These are phyloP conservation scores for Zelleria hepariella DNA, from an alignment of 2,888 invertebrate genomes.

Conservation along the genomic window DNA sequence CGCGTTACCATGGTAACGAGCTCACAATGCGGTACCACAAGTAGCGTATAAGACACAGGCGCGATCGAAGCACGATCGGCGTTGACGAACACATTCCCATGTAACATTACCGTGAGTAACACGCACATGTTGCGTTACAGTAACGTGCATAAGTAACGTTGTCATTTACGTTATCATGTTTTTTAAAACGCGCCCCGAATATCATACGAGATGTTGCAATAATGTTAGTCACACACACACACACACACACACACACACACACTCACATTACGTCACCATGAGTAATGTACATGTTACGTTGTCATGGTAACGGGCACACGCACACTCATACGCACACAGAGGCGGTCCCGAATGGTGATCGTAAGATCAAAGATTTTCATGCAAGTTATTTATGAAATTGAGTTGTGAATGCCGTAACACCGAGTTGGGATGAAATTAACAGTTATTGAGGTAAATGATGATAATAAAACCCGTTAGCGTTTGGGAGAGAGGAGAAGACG, in stretches of 20 bases:
- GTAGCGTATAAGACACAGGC: no score
- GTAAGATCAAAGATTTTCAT: constrained; percentile 25
- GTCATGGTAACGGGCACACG: neutral
- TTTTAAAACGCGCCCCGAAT: no score
- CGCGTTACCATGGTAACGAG: neutral
- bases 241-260: no score
- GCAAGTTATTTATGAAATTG: constrained; percentile 36
- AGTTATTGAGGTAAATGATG: constrained; percentile 54
- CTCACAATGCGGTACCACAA: no score
- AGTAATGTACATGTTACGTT: neutral
- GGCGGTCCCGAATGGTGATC: neutral
- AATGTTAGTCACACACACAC: no score
- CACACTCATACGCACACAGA: neutral
- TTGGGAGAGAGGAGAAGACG: constrained; percentile 33
- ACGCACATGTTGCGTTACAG: no score
- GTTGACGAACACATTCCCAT: no score
- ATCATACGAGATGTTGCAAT: no score
- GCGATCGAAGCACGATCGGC: no score
- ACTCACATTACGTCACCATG: no score
- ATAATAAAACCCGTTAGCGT: constrained; percentile 53
- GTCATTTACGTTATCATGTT: neutral
- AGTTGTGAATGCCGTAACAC: constrained; percentile 21
- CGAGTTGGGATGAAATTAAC: constrained; percentile 37
- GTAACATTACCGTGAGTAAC: no score
- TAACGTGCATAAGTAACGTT: no score